Percentiles rank a stretch among this genome's conserved stretches.
phyloP scores from a whole-genome alignment of 92 coral and sea anemone genomes.

The Scolanthus callimorphus region DNA sequence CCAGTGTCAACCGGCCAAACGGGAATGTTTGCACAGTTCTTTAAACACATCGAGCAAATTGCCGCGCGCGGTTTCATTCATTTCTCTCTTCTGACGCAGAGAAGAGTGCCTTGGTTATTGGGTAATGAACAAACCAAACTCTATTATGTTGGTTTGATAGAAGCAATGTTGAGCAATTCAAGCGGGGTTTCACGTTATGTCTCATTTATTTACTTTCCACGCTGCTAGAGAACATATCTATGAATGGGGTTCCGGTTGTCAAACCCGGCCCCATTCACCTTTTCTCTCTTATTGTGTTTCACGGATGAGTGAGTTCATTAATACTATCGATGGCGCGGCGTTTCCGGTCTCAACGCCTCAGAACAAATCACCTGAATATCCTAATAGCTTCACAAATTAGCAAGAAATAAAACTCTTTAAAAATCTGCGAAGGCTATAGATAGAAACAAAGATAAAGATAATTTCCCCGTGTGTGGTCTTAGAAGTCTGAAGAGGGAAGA shows the following conservation, averaged over 20 bases:
- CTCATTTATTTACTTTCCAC: constrained; percentile 64
- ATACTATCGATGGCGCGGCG: constrained; percentile 63
- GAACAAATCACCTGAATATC: constrained; percentile 28
- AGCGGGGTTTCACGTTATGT: constrained; percentile 52
- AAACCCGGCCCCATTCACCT: constrained; percentile 12
- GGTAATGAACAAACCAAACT: constrained; percentile 59
- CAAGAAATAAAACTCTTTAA: too few relatives aligned
- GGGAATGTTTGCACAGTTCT: constrained; percentile 31
- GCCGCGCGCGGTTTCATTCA: constrained; percentile 12
- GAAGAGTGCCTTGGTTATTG: constrained; percentile 13
- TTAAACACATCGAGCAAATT: constrained; percentile 43
- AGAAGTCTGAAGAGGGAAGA: too few relatives aligned
- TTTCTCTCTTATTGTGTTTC: constrained; percentile 39
- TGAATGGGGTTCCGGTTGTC: constrained; percentile 80
- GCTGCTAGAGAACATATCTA: constrained; percentile 55
- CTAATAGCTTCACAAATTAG: constrained; percentile 70
- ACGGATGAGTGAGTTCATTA: constrained; percentile 61
- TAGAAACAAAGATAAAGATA: too few relatives aligned
- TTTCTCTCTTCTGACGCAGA: not conserved
- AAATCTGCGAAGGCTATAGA: too few relatives aligned
- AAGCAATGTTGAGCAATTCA: constrained; percentile 46
- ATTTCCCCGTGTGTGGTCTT: too few relatives aligned
- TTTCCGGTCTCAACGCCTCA: constrained; percentile 62
- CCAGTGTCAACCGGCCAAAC: constrained; percentile 17
- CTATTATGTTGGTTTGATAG: constrained; percentile 52